phyloP scores from a whole-genome alignment of 2,888 invertebrate species.

The Ectemnius cavifrons region DNA sequence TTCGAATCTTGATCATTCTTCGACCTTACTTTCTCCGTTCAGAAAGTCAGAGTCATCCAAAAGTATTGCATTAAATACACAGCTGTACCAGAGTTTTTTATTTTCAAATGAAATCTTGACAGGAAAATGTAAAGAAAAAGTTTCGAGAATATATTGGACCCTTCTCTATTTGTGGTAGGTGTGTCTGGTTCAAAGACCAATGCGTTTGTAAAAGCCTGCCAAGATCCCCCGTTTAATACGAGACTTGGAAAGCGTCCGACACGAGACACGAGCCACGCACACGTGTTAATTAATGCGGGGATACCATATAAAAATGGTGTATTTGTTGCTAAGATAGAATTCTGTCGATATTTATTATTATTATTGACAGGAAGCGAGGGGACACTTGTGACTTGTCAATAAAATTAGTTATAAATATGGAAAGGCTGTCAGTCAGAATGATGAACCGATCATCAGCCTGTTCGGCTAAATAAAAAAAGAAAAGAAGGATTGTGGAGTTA shows the following conservation, averaged over 20 bases:
- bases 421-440: conserved; percentile 60
- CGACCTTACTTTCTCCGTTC: too few species aligned
- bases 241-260: conserved; percentile 41
- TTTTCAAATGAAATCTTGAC: too few species aligned
- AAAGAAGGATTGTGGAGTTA: conserved; percentile 32
- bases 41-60: too few species aligned
- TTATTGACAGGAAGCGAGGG: neutral
- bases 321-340: neutral
- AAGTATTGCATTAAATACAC: too few species aligned
- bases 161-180: too few species aligned
- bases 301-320: neutral
- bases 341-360: neutral
- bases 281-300: conserved; percentile 26
- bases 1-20: too few species aligned
- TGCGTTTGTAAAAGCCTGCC: conserved; percentile 23
- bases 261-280: conserved; percentile 31
- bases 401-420: conserved; percentile 76
- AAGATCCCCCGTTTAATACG: conserved; percentile 10
- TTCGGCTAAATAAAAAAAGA: neutral
- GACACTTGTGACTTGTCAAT: conserved; percentile 51
- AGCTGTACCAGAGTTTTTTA: too few species aligned
- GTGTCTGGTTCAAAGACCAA: too few species aligned
- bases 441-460: conserved; percentile 50
- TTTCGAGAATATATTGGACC: too few species aligned
- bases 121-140: too few species aligned